A percentile compares a stretch with the other conserved stretches of the same genome.
phyloP scores from a whole-genome alignment of 2,797 vertebrate species.

The Neosalanx taihuensis region DNA sequence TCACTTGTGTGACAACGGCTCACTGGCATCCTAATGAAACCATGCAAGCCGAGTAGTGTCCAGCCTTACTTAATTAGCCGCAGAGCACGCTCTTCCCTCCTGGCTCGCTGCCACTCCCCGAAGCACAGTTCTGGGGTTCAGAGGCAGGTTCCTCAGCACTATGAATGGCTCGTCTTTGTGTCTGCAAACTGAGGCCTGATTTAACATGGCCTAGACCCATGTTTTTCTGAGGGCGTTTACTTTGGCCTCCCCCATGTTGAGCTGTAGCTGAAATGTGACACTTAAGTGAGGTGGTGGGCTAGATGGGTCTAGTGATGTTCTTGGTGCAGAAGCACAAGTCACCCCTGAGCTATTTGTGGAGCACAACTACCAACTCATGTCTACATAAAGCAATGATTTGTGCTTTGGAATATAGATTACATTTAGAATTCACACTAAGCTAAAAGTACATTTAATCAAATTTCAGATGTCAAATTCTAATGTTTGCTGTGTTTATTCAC shows the following conservation, averaged over 20 bases:
- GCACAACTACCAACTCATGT: constrained; percentile 1
- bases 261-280: constrained; percentile 69
- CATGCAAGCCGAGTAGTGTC: constrained; percentile 57
- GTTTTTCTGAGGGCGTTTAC: constrained; percentile 74
- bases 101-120: constrained; percentile 70
- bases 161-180: constrained; percentile 81
- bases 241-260: constrained; percentile 68
- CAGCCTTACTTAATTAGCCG: constrained; percentile 72
- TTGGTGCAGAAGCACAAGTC: constrained; percentile 37
- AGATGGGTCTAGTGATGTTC: constrained; percentile 45
- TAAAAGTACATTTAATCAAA: background rate
- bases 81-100: constrained; percentile 59
- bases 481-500: background rate
- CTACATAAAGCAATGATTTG: background rate
- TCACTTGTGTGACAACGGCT: constrained; percentile 58
- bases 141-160: constrained; percentile 69
- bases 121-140: constrained; percentile 76
- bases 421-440: background rate
- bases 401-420: background rate
- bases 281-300: constrained; percentile 51
- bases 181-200: constrained; percentile 76
- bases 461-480: too few species aligned
- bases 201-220: constrained; percentile 72
- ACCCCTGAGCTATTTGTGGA: constrained; percentile 20
- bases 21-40: constrained; percentile 66